Conservation (phyloP, 2,797 vertebrate species). For the Heteromormyrus szaboi region DNA sequence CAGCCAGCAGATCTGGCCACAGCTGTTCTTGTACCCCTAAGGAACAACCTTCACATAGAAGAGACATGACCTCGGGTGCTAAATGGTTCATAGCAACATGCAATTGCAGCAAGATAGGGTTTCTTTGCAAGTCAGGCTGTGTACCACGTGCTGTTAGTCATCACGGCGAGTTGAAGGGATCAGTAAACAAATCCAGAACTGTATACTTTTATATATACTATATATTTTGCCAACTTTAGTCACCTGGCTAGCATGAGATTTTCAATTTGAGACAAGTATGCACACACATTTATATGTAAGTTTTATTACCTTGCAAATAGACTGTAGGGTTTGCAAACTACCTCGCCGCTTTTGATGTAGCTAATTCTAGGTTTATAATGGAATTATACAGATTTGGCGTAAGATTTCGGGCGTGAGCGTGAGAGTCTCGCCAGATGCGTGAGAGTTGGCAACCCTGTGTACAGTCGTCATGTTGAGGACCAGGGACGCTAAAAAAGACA, state of each 20-base stretch:
- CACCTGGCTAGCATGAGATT: neutral
- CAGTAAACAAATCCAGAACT: neutral
- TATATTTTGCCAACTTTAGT: neutral
- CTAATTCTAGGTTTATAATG: neutral
- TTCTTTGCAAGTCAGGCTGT: neutral
- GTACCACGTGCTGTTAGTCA: neutral
- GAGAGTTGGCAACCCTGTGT: neutral
- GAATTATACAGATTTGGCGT: neutral
- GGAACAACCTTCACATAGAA: neutral
- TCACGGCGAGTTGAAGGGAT: neutral
- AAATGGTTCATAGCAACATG: neutral
- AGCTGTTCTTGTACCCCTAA: neutral
- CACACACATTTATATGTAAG: neutral
- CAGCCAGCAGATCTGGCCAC: neutral
- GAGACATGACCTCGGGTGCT: neutral
- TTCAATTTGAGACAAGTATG: neutral
- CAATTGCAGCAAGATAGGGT: neutral
- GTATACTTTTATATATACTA: neutral
- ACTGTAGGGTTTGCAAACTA: neutral
- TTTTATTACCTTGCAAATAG: neutral
- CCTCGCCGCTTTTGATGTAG: neutral
- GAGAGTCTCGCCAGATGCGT: neutral
- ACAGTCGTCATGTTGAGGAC: neutral
- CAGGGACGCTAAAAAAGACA: neutral
- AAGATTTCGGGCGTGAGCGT: neutral